A percentile compares a stretch with the other conserved stretches of the same genome.
phyloP scores from a whole-genome alignment of 2,113 vertebrate genomes.

The Brienomyrus longianalis region DNA sequence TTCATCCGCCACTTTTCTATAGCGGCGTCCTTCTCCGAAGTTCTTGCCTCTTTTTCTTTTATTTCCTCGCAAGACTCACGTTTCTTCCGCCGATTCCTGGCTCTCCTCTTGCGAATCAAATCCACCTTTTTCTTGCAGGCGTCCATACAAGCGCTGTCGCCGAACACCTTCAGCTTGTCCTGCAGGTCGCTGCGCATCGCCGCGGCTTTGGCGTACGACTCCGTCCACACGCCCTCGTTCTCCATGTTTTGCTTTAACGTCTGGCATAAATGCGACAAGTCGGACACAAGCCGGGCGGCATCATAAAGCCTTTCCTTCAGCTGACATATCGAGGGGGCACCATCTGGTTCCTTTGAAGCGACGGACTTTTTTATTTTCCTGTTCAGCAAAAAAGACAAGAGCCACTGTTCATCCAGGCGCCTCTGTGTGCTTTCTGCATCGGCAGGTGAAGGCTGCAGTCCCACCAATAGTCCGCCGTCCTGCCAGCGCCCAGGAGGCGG shows the following conservation, averaged over 20 bases:
- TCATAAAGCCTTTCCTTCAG: conserved; percentile 48
- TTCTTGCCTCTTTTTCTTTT: conserved; percentile 46
- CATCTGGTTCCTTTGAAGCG: neutral
- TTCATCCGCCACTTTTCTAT: conserved; percentile 78
- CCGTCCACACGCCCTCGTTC: conserved; percentile 50
- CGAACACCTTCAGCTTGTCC: conserved; percentile 46
- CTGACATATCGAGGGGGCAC: neutral
- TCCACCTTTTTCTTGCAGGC: conserved; percentile 49
- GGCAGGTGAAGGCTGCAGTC: neutral
- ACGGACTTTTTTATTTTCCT: neutral
- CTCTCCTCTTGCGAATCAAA: conserved; percentile 55
- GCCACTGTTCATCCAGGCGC: conserved; percentile 49
- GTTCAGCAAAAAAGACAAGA: conserved; percentile 37
- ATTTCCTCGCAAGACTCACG: conserved; percentile 47
- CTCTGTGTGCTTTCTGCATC: conserved; percentile 34
- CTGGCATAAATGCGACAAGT: conserved; percentile 52
- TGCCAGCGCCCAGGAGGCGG: neutral
- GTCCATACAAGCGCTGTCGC: conserved; percentile 42
- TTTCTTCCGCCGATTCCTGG: conserved; percentile 52
- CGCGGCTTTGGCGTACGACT: conserved; percentile 33
- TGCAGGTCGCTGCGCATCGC: conserved; percentile 42
- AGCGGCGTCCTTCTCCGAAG: conserved; percentile 62
- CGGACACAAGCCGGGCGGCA: conserved; percentile 53
- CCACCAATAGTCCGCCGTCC: neutral
- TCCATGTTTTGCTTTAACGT: conserved; percentile 48